Base-by-base conservation (phyloP, 2,888 invertebrate genomes). In the Synergus itoensis region DNA sequence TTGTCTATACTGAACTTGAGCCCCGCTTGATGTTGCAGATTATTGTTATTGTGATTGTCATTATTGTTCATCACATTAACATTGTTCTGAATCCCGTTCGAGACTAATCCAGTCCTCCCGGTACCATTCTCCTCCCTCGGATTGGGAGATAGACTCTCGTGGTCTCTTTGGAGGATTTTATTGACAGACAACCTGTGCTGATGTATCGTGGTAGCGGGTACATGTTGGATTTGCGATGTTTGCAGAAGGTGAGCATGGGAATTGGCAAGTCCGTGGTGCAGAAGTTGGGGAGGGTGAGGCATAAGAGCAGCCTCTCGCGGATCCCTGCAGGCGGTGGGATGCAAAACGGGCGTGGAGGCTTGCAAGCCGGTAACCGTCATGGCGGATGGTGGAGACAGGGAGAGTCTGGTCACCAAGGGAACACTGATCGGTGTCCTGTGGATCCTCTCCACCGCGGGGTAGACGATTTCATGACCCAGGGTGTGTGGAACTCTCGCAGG, bases 1-100 rank as follows among this genome's bases (percentile, higher is more conserved):
- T 96, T 96, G 87, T 93, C 95, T 86, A 97, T 96, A 41, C 96
- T 96, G 89, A 96, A 96, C 77, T 95, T 95, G 87, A 93, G 86
- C 86, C 89, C 87, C 0, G 89, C 86, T 77, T 92, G 92, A 80
- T 91, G 89, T 77, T 92, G 91, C 28, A 90, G 88, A 76, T 90
- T 91, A 76, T 90, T 91, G 75, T 90, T 90, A 48, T 89, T 90
- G 93, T 86, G 93, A 93, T 85, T 92, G 93, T 91, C 89, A 80
- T 89, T 90, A 67, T 93, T 91, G 0, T 93, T 93, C 82, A 93
- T 69, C 11, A 81, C 83, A 43, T 83, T 86, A 7, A 60, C 76
- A 43, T 83, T 84, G 41, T 84, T 86, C 8, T 79, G 79, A 40
- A 79, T 16, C 8, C 84, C 84, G 18, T 82, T 84, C 1, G 80